Evolutionary conservation across 2,888 invertebrate species (phyloP), one percentile per base, ranked within the genome.

Genomic region (Lasioglossum oenotherae): DNA sequence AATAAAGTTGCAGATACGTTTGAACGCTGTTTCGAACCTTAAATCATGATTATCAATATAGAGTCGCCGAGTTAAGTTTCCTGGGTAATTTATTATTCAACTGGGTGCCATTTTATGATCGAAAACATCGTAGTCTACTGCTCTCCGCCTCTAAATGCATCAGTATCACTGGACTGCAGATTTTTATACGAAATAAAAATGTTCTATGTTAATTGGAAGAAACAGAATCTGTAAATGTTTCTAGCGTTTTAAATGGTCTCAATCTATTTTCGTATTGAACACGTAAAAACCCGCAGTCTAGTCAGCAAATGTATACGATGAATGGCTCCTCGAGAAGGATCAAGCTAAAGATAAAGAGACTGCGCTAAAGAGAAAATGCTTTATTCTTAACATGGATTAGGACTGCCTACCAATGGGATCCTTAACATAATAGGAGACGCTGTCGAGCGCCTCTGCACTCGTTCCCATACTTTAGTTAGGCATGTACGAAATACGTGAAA

Each of bases 401-500:
- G 16, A 19, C n/a, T 53, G 53, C 23, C 19, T 35, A 31, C 35
- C 67, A 67, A 19, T 67, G 67, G 67, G 16, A 31, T 67, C 67
- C 35, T 67, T 67, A 31, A 67, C 67, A 31, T 8, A 23, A 23
- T 53, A 19, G 5, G 27, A 67, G 16, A 31, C 67, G 16, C 23
- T 53, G 10, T 53, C 53, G 23, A n/a, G 53, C 23, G 23, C 3
- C 23, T 53, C 19, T 10, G 4, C 23, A 53, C 6, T 53, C 23
- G 23, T 10, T 53, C 23, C 10, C 53, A 23, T 53, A 53, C 3
- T 23, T 53, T 3, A 23, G 23, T 53, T n/a, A 23, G 3, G 53
- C 78, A 82, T n/a, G 82, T 85, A 86, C 38, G 88, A 87, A 88
- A 67, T 86, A 84, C n/a, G 64, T 77, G 86, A 53, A 74, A 77